Conservation (phyloP, 2,888 invertebrate species). For the Cetonia aurata region DNA sequence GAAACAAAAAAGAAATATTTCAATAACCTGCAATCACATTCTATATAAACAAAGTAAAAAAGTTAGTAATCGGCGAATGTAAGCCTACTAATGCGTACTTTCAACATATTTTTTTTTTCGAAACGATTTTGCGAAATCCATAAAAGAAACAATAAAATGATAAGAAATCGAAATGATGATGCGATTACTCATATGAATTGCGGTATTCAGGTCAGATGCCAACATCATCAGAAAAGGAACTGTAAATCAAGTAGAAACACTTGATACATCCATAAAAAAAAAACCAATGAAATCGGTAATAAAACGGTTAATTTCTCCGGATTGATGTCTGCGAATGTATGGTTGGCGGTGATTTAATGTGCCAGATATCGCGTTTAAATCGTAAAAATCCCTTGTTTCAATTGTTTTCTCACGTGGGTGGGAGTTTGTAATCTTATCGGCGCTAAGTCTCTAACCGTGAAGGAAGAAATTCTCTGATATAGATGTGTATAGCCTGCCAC, state of each 20-base stretch:
- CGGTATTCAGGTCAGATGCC: slow-evolving; percentile 29
- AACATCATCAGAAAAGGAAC: slow-evolving; percentile 14
- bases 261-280: neutral
- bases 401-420: slow-evolving; percentile 16
- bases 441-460: too few species aligned
- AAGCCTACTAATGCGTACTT: too few species aligned
- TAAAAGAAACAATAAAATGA: too few species aligned
- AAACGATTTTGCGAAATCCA: too few species aligned
- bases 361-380: slow-evolving; percentile 2
- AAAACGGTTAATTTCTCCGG: slow-evolving; percentile 16
- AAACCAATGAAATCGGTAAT: slow-evolving; percentile 2
- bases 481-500: too few species aligned
- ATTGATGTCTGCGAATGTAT: slow-evolving; percentile 15
- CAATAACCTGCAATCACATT: neutral
- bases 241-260: slow-evolving; percentile 15
- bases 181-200: neutral
- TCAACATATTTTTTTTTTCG: too few species aligned
- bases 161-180: neutral
- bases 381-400: slow-evolving; percentile 17
- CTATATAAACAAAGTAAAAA: neutral
- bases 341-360: slow-evolving; percentile 34
- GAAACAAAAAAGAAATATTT: slow-evolving; percentile 26
- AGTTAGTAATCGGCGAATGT: neutral
- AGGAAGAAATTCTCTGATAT: too few species aligned
- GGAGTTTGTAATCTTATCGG: slow-evolving; percentile 12